phyloP scores from a whole-genome alignment of 23 tunicate species.

The Styela plicata region DNA sequence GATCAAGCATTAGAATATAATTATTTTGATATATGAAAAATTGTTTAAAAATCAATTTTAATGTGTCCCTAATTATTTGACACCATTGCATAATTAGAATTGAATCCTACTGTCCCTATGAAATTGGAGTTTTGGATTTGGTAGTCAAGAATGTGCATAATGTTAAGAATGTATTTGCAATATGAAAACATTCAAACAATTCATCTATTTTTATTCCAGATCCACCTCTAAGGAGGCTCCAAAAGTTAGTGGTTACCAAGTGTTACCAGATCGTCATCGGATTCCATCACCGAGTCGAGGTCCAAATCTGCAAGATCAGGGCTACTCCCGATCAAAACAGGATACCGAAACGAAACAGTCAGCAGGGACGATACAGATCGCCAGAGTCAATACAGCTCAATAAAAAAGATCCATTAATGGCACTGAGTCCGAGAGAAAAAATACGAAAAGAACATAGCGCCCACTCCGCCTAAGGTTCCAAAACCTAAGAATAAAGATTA shows the following conservation, averaged over 20 bases:
- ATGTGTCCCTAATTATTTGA: too few relatives aligned
- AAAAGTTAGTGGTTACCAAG: constrained; percentile 8
- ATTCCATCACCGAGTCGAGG: constrained; percentile 16
- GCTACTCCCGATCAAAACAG: neutral
- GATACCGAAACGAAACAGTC: neutral
- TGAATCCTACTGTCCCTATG: too few relatives aligned
- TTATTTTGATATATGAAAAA: too few relatives aligned
- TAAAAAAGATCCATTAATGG: constrained; percentile 24
- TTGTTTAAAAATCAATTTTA: too few relatives aligned
- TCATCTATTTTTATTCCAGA: too few relatives aligned
- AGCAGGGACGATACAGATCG: neutral
- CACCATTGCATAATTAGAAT: too few relatives aligned
- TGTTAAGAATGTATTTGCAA: too few relatives aligned
- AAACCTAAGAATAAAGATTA: constrained; percentile 50
- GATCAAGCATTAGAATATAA: too few relatives aligned
- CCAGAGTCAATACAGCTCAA: neutral
- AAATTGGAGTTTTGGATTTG: too few relatives aligned
- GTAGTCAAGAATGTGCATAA: neutral
- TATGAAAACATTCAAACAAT: too few relatives aligned
- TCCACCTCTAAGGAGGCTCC: neutral
- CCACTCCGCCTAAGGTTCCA: constrained; percentile 47
- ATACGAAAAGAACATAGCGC: constrained; percentile 10
- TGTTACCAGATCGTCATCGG: constrained; percentile 22
- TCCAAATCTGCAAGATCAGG: neutral
- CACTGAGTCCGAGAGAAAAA: constrained; percentile 23